phyloP scores from a whole-genome alignment of 2,888 invertebrate genomes.

The Elaeidobius kamerunicus region DNA sequence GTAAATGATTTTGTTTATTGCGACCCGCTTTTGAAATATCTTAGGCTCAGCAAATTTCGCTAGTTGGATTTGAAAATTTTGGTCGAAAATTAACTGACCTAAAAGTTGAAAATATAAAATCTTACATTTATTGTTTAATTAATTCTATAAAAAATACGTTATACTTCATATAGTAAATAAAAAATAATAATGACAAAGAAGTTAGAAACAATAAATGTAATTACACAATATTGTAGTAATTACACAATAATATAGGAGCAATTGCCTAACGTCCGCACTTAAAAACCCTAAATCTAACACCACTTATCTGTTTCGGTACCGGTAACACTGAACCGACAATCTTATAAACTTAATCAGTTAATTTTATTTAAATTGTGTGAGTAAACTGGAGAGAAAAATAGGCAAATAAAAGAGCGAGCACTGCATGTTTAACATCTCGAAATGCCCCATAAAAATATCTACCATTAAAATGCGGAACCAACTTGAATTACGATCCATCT shows the following conservation, averaged over 20 bases:
- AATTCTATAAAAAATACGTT: background rate
- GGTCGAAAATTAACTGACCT: too few species aligned
- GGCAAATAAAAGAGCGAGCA: constrained; percentile 18
- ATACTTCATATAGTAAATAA: background rate
- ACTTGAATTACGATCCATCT: too few species aligned
- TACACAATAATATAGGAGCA: too few species aligned
- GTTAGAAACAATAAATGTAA: too few species aligned
- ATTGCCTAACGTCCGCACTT: background rate
- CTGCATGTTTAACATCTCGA: constrained; percentile 12
- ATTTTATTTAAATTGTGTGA: constrained; percentile 30
- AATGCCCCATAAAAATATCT: constrained; percentile 21
- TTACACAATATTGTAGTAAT: too few species aligned
- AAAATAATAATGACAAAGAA: too few species aligned
- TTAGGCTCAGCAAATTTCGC: too few species aligned
- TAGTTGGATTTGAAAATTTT: too few species aligned
- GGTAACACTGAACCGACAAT: constrained; percentile 10
- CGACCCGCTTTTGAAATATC: too few species aligned
- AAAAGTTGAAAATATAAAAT: background rate
- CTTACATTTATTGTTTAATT: background rate
- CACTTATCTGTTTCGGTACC: too few species aligned
- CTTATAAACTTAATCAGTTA: constrained; percentile 26
- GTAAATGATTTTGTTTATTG: too few species aligned
- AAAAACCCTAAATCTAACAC: too few species aligned
- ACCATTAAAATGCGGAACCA: constrained; percentile 15
- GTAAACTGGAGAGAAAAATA: constrained; percentile 17